Conservation (phyloP, 2,113 vertebrate genomes). For the Syngnathoides biaculeatus region DNA sequence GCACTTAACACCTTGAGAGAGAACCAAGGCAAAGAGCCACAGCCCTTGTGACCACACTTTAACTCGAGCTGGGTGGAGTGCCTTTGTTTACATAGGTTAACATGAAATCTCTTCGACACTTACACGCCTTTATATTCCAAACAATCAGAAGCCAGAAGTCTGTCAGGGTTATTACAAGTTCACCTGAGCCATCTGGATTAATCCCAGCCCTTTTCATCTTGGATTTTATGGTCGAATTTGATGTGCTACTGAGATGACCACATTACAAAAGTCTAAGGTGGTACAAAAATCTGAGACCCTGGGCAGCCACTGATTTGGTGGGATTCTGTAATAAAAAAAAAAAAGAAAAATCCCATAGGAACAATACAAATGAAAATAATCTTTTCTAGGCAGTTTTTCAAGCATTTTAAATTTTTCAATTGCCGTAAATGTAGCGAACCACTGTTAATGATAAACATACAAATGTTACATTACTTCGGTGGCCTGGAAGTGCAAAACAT, state of each 20-base stretch:
- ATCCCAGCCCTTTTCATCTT: background rate
- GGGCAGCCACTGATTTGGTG: background rate
- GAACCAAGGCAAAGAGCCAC: slow-evolving; percentile 5
- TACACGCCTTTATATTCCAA: slow-evolving; percentile 25
- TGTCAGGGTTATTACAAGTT: background rate
- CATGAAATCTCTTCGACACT: slow-evolving; percentile 31
- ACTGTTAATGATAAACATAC: no score
- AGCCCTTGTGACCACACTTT: slow-evolving; percentile 22
- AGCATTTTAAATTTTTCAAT: no score
- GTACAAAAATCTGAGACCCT: background rate
- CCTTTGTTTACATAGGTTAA: slow-evolving; percentile 45
- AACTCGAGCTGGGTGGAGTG: slow-evolving; percentile 11
- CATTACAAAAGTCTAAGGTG: background rate
- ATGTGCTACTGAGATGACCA: background rate
- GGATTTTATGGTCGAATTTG: background rate
- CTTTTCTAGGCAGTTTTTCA: no score
- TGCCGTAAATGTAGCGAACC: no score
- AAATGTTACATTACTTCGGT: no score
- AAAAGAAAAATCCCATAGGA: no score
- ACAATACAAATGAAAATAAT: no score
- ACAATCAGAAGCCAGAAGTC: slow-evolving; percentile 13
- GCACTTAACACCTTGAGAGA: background rate
- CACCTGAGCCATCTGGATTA: background rate
- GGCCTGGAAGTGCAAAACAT: no score
- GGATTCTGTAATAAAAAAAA: no score